A percentile compares a stretch with the other conserved stretches of the same genome.
Evolutionary conservation across 2,113 vertebrate genomes (phyloP).

Genomic region (Hucho hucho): DNA sequence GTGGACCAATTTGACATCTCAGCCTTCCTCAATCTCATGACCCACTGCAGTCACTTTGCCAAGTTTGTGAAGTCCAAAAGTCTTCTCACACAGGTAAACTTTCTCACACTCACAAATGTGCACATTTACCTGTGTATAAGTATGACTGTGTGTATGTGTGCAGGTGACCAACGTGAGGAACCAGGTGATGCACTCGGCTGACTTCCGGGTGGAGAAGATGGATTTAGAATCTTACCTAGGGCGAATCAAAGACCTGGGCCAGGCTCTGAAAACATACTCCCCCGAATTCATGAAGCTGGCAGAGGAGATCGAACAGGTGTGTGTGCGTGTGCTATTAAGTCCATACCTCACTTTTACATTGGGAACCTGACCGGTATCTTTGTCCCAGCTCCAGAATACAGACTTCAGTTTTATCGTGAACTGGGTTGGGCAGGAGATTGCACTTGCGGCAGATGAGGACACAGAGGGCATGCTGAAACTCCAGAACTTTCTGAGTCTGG

Average conservation of each 20-base stretch:
- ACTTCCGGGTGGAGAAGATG: constrained; percentile 32
- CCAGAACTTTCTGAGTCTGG: constrained; percentile 32
- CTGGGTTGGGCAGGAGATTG: background rate
- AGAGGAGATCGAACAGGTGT: constrained; percentile 42
- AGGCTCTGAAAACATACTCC: background rate
- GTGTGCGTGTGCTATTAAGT: background rate
- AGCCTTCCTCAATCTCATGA: constrained; percentile 50
- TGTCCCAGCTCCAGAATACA: constrained; percentile 20
- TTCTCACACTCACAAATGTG: too few relatives aligned
- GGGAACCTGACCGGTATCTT: background rate
- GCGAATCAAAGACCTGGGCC: constrained; percentile 20
- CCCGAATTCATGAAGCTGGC: constrained; percentile 23
- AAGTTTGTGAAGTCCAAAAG: background rate
- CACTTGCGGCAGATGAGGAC: background rate
- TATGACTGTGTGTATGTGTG: background rate
- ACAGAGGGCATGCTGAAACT: background rate
- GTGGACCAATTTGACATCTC: constrained; percentile 52
- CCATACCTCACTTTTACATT: background rate
- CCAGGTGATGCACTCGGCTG: constrained; percentile 52
- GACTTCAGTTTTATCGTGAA: constrained; percentile 36
- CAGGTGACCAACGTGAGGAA: constrained; percentile 53
- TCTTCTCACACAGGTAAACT: background rate
- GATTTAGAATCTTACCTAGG: constrained; percentile 13
- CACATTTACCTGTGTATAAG: background rate
- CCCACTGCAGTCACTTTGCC: constrained; percentile 36